Base-by-base conservation (phyloP, 2,888 invertebrate genomes). In the Heliconius hortense region DNA sequence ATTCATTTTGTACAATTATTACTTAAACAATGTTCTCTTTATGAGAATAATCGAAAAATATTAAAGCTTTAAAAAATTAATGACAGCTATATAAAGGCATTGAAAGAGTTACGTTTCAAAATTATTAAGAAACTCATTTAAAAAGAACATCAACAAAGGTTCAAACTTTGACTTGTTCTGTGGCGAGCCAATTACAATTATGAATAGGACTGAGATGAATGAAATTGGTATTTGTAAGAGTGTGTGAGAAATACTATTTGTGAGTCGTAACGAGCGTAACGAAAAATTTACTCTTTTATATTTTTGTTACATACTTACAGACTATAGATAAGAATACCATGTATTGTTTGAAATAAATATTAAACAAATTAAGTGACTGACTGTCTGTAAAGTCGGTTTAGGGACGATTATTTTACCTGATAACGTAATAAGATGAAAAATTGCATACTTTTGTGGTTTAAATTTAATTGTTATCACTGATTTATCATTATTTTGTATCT, bases 21-120 rank as follows among this genome's bases (percentile, higher is more conserved):
- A 56, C n/a, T 56, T 70, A 56, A 74, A 74, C 70, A 74, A 74
- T 70, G 53, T 53, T 15, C 4, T 39, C 70, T 70, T 74, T 74
- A 74, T 74, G 74, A 74, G 63, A 63, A 69, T 64, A 63, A 74
- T 74, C 74, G 39, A 56, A 74, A 71, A 59, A 21, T n/a, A 60
- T 59, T 60, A 60, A n/a, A 60, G 56, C 24, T n/a, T 18, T 56
- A 74, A 63, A 48, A 56, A 66, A 24, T 56, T n/a, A 64, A 56
- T 64, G 74, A 74, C 74, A 64, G 74, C 56, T 66, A 13, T 59
- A 70, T 70, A 35, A 59, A 59, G 60, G 21, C 64, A 28, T 69
- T 26, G 26, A 70, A 70, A 39, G 43, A 35, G n/a, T 28, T 59
- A 59, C 39, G 71, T 31, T 71, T 71, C 15, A 71, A 71, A 59